Conservation (phyloP, 2,888 invertebrate genomes). For the Lycocerus yunnanus region DNA sequence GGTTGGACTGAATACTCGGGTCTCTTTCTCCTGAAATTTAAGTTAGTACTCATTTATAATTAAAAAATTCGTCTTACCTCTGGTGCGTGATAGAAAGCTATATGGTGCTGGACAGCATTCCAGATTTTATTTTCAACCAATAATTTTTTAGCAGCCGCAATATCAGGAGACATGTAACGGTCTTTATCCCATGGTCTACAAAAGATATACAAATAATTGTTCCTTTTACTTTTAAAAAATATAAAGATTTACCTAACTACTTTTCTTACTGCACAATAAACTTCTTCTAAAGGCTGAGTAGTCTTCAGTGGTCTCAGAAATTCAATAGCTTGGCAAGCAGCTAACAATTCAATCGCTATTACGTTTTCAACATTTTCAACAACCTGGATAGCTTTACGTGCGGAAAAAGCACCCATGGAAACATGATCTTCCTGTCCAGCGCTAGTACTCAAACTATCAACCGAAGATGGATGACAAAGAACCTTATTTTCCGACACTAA, state of each 20-base stretch:
- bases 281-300: slow-evolving; percentile 66
- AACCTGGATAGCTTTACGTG: slow-evolving; percentile 63
- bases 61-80: slow-evolving; percentile 40
- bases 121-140: slow-evolving; percentile 59
- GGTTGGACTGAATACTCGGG: slow-evolving; percentile 59
- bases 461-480: slow-evolving; percentile 68
- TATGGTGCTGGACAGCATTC: slow-evolving; percentile 57
- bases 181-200: slow-evolving; percentile 64
- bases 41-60: background rate
- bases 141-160: slow-evolving; percentile 62
- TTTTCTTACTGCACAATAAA: slow-evolving; percentile 63
- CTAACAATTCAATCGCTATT: slow-evolving; percentile 67
- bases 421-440: slow-evolving; percentile 73
- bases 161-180: slow-evolving; percentile 68
- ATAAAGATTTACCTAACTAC: slow-evolving; percentile 52
- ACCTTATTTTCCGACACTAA: slow-evolving; percentile 72
- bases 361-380: slow-evolving; percentile 62
- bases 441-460: slow-evolving; percentile 68
- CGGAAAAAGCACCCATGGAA: slow-evolving; percentile 71
- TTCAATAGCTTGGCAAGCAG: slow-evolving; percentile 70
- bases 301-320: slow-evolving; percentile 67
- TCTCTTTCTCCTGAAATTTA: slow-evolving; percentile 53
- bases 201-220: slow-evolving; percentile 42
- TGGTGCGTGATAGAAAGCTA: slow-evolving; percentile 54
- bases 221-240: background rate